phyloP scores from a whole-genome alignment of 2,888 invertebrate genomes.

The Venustoraphidia nigricollis region DNA sequence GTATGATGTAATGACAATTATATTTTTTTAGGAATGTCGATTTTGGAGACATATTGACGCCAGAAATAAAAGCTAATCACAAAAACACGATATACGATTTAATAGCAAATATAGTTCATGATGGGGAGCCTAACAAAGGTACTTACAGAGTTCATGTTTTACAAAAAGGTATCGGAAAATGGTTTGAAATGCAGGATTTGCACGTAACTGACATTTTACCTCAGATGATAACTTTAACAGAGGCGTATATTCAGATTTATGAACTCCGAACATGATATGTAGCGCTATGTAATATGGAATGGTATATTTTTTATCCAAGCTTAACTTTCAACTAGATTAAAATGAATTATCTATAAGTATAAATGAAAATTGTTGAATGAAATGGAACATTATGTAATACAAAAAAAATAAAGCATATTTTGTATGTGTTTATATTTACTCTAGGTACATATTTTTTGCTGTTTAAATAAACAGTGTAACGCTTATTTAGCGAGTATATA shows the following conservation, averaged over 20 bases:
- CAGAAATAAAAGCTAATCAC: slow-evolving; percentile 63
- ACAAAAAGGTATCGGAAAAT: slow-evolving; percentile 72
- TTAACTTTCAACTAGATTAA: too few relatives aligned
- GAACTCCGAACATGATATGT: slow-evolving; percentile 26
- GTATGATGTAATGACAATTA: slow-evolving; percentile 2
- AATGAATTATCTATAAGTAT: too few relatives aligned
- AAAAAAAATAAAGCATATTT: too few relatives aligned
- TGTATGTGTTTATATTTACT: too few relatives aligned
- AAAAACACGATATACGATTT: slow-evolving; percentile 86
- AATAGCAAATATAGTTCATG: slow-evolving; percentile 97
- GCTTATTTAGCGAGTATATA: too few relatives aligned
- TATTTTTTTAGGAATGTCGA: slow-evolving; percentile 71
- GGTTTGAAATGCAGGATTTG: slow-evolving; percentile 84
- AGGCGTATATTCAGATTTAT: slow-evolving; percentile 92
- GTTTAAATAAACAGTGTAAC: too few relatives aligned
- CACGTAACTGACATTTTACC: slow-evolving; percentile 97
- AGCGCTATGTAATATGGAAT: too few relatives aligned
- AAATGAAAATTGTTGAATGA: too few relatives aligned
- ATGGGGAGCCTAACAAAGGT: slow-evolving; percentile 90
- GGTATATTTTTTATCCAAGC: too few relatives aligned
- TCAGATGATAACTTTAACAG: slow-evolving; percentile 98
- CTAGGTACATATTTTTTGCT: too few relatives aligned
- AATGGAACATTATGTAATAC: too few relatives aligned
- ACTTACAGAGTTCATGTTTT: slow-evolving; percentile 89
- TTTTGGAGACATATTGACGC: slow-evolving; percentile 85